These are phyloP conservation scores for Anhinga rufa DNA, from an alignment of 2,113 vertebrate species.

Conservation along the genomic window DNA sequence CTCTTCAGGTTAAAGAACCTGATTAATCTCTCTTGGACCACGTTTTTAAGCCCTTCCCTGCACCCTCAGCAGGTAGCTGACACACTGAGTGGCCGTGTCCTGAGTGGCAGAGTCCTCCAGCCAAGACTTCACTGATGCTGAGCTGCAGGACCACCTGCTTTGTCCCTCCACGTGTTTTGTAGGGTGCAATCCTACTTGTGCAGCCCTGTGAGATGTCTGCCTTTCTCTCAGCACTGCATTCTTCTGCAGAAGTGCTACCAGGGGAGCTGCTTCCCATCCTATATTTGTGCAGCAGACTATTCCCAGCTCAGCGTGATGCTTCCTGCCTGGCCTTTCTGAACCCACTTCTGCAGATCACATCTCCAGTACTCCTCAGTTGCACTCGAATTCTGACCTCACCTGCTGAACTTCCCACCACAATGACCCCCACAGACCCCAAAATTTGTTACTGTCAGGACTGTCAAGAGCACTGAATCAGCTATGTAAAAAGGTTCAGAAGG, in stretches of 20 bases:
- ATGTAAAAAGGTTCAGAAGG: neutral
- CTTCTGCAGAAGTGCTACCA: neutral
- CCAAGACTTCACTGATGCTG: rapidly evolving
- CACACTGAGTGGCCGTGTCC: neutral
- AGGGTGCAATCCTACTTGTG: neutral
- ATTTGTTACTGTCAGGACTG: neutral
- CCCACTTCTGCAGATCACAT: neutral
- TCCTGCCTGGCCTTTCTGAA: neutral
- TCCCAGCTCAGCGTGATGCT: neutral
- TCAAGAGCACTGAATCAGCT: neutral
- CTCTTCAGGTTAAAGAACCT: neutral
- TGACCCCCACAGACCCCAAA: neutral
- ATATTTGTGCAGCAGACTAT: neutral
- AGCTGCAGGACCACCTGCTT: neutral
- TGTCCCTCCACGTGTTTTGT: neutral
- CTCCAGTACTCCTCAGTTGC: neutral
- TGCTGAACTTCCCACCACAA: neutral
- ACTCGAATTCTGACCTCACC: neutral
- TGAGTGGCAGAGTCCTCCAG: neutral
- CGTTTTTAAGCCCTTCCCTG: neutral
- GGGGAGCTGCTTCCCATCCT: neutral
- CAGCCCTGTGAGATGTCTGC: neutral
- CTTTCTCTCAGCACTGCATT: neutral
- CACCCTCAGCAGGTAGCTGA: neutral
- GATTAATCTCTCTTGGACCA: neutral